A percentile compares a stretch with the other conserved stretches of the same genome.
Evolutionary conservation across 2,797 vertebrate species (phyloP).

Genomic region (Brachymystax lenok): DNA sequence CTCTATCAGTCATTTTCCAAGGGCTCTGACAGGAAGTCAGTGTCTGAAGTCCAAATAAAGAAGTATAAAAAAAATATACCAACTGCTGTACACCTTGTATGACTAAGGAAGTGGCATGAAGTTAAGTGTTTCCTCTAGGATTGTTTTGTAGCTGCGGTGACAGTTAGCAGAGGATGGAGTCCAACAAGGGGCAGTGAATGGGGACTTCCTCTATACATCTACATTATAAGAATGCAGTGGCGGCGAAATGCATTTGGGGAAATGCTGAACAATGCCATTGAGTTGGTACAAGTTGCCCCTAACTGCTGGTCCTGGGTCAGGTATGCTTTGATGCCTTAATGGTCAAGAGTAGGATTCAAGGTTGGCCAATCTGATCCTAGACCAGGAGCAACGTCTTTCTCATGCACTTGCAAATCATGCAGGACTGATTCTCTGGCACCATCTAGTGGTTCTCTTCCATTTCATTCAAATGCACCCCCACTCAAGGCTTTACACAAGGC

Average conservation of each 20-base stretch:
- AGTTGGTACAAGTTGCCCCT: too few species aligned
- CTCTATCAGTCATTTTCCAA: slow-evolving; percentile 15
- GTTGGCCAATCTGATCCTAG: neutral
- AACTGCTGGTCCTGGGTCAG: too few species aligned
- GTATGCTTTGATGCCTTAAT: too few species aligned
- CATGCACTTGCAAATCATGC: neutral
- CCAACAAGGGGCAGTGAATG: too few species aligned
- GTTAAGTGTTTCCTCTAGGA: too few species aligned
- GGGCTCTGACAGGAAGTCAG: slow-evolving; percentile 15
- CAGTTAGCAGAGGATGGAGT: too few species aligned
- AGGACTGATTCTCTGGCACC: neutral
- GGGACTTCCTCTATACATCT: too few species aligned
- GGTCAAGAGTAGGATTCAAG: neutral
- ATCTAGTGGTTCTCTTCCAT: neutral
- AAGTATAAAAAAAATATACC: slow-evolving; percentile 15
- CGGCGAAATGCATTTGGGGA: too few species aligned
- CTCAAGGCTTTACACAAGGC: neutral
- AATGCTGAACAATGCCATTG: too few species aligned
- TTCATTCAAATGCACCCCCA: neutral
- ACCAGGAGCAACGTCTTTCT: neutral
- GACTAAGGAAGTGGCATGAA: neutral
- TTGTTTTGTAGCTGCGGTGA: too few species aligned
- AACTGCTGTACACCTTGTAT: neutral
- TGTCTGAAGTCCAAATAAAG: slow-evolving; percentile 48
- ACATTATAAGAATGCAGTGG: too few species aligned